Conservation (phyloP, 2,113 vertebrate genomes). For the Colaptes auratus region DNA sequence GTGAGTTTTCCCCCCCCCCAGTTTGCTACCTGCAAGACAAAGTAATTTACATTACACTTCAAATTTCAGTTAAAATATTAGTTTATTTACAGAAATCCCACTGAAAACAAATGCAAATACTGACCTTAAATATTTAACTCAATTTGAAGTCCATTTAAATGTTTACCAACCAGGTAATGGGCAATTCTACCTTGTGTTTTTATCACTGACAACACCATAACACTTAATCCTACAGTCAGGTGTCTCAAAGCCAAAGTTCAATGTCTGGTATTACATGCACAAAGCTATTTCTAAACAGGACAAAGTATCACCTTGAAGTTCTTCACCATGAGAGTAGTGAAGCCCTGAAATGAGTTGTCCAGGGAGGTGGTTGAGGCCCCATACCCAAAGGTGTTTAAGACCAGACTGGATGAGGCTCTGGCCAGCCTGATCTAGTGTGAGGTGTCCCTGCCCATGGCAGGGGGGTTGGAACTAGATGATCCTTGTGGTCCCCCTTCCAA, state of each 20-base stretch:
- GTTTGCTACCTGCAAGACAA: neutral
- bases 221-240: neutral
- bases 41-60: neutral
- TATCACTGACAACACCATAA: neutral
- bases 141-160: neutral
- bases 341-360: no score
- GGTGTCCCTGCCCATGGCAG: no score
- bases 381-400: no score
- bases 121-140: neutral
- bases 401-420: no score
- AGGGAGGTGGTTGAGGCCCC: no score
- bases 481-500: no score
- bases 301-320: conserved; percentile 19
- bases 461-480: no score
- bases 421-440: no score
- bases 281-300: neutral
- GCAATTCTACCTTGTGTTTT: neutral
- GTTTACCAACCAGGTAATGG: neutral
- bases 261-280: neutral
- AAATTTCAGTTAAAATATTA: neutral
- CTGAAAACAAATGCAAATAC: neutral
- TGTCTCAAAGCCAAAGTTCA: conserved; percentile 25
- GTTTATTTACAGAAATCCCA: neutral
- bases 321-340: no score
- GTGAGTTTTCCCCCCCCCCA: neutral